Percentiles rank a stretch among this genome's conserved stretches.
phyloP scores from a whole-genome alignment of 2,888 invertebrate species.

The Bombylius major region DNA sequence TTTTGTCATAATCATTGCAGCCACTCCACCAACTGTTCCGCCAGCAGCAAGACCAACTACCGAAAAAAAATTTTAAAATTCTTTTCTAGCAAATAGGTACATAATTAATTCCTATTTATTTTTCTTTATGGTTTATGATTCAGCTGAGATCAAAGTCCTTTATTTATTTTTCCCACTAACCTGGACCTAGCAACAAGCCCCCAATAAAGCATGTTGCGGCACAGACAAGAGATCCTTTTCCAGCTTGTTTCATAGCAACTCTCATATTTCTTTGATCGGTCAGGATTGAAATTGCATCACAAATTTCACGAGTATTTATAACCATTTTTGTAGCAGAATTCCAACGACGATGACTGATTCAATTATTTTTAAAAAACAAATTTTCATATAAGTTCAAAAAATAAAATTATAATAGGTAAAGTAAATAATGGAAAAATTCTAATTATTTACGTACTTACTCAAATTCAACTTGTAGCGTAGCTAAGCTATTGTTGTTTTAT shows the following conservation, averaged over 20 bases:
- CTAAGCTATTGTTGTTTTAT: no score
- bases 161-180: background rate
- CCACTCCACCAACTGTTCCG: constrained; percentile 29
- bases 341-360: no score
- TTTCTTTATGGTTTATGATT: background rate
- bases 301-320: constrained; percentile 28
- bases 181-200: constrained; percentile 18
- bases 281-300: constrained; percentile 29
- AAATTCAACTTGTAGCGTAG: no score
- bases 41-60: constrained; percentile 30
- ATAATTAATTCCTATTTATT: background rate
- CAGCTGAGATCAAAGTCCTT: no score
- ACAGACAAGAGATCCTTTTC: constrained; percentile 29
- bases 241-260: constrained; percentile 27
- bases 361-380: no score
- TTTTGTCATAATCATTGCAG: constrained; percentile 27
- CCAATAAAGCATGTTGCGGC: constrained; percentile 29
- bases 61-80: no score
- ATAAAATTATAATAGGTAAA: no score
- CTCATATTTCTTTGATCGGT: constrained; percentile 30
- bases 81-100: no score
- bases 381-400: no score
- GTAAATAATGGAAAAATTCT: no score
- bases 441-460: no score
- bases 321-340: constrained; percentile 22